phyloP scores from a whole-genome alignment of 2,113 vertebrate genomes.

The Electrona antarctica region DNA sequence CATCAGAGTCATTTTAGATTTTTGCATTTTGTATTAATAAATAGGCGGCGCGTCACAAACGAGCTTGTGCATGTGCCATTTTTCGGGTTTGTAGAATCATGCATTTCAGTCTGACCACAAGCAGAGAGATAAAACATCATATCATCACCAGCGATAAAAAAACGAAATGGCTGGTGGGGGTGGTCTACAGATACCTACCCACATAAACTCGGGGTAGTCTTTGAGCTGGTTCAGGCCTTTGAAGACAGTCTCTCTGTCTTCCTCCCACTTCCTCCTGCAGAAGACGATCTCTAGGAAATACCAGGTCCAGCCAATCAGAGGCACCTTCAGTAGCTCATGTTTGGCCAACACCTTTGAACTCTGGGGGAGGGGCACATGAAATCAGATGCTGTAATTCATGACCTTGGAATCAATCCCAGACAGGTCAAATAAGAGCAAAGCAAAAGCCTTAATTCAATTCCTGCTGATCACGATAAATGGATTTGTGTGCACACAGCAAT shows the following conservation, averaged over 20 bases:
- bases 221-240: conserved; percentile 82
- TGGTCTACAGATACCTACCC: conserved; percentile 83
- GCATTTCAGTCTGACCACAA: no score
- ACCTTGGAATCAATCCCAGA: neutral
- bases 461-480: neutral
- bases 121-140: no score
- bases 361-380: conserved; percentile 61
- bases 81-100: no score
- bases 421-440: neutral
- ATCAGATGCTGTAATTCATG: neutral
- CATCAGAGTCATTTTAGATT: no score
- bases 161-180: no score
- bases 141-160: no score
- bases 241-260: conserved; percentile 90
- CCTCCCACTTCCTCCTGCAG: conserved; percentile 98
- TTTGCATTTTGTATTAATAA: no score
- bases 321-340: conserved; percentile 93
- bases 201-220: conserved; percentile 97
- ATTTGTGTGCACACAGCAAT: neutral
- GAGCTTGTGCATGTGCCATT: no score
- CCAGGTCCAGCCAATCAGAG: conserved; percentile 98
- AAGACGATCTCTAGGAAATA: conserved; percentile 99
- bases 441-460: neutral
- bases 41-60: no score
- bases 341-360: conserved; percentile 98